Conservation (phyloP, 2,797 vertebrate genomes). For the Mycteria americana region DNA sequence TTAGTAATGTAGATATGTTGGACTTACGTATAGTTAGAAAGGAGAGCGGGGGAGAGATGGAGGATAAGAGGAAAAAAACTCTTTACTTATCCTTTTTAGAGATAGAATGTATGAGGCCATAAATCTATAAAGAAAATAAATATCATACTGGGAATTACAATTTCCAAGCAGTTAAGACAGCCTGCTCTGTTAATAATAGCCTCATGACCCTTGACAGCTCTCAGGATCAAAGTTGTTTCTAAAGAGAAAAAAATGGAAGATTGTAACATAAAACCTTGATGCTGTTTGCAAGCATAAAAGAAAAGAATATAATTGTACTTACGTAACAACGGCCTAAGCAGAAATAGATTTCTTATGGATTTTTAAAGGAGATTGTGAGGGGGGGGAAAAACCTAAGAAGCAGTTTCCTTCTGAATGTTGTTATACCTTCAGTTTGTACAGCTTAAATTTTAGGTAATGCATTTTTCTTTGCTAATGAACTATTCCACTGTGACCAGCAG, state of each 20-base stretch:
- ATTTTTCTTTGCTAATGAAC: neutral
- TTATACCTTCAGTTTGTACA: neutral
- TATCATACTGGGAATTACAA: neutral
- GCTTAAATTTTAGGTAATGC: neutral
- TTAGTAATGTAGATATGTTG: neutral
- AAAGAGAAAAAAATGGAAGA: neutral
- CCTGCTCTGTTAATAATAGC: neutral
- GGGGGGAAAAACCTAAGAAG: neutral
- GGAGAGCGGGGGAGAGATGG: neutral
- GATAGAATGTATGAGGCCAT: neutral
- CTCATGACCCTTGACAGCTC: neutral
- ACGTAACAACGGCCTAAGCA: neutral
- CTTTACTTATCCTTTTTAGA: neutral
- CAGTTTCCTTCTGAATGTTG: neutral
- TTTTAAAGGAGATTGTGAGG: neutral
- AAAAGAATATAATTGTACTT: neutral
- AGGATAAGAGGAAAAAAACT: neutral
- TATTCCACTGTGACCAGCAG: neutral
- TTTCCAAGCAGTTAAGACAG: neutral
- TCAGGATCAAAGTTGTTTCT: neutral
- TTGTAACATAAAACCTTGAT: neutral
- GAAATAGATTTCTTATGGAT: neutral
- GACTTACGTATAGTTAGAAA: neutral
- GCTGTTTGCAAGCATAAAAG: neutral
- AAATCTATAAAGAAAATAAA: neutral